Conservation (phyloP, 2,113 vertebrate species). For the Seriola dumerili region DNA sequence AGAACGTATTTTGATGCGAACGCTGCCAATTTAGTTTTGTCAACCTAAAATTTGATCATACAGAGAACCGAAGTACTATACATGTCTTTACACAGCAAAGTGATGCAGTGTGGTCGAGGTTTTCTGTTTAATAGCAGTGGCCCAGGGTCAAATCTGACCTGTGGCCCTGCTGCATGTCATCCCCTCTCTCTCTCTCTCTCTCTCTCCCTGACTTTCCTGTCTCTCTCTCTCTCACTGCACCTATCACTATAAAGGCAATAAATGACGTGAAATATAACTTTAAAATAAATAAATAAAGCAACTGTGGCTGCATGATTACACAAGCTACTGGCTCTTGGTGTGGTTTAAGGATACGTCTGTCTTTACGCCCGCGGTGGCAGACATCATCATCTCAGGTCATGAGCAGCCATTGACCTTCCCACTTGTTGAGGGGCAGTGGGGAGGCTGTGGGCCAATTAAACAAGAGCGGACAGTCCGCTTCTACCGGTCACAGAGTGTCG, state of each 20-base stretch:
- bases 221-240: too few relatives aligned
- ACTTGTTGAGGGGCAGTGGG: slow-evolving; percentile 66
- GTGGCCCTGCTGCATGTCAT: too few relatives aligned
- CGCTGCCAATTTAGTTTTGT: not conserved
- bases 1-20: too few relatives aligned
- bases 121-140: not conserved
- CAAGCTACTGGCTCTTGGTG: not conserved
- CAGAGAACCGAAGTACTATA: not conserved
- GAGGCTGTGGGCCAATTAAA: slow-evolving; percentile 73
- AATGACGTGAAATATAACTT: too few relatives aligned
- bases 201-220: too few relatives aligned
- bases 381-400: slow-evolving; percentile 69
- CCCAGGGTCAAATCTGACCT: too few relatives aligned
- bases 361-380: slow-evolving; percentile 57
- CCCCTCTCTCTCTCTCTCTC: too few relatives aligned
- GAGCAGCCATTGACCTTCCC: slow-evolving; percentile 77
- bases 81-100: not conserved
- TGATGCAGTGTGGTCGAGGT: not conserved
- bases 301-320: not conserved
- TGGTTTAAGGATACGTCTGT: slow-evolving; percentile 21
- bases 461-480: slow-evolving; percentile 65
- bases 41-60: not conserved
- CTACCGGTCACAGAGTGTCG: slow-evolving; percentile 48
- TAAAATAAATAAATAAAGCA: not conserved
- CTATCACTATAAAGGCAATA: too few relatives aligned